phyloP scores from a whole-genome alignment of 2,888 invertebrate species.

The Drosophila prolongata region DNA sequence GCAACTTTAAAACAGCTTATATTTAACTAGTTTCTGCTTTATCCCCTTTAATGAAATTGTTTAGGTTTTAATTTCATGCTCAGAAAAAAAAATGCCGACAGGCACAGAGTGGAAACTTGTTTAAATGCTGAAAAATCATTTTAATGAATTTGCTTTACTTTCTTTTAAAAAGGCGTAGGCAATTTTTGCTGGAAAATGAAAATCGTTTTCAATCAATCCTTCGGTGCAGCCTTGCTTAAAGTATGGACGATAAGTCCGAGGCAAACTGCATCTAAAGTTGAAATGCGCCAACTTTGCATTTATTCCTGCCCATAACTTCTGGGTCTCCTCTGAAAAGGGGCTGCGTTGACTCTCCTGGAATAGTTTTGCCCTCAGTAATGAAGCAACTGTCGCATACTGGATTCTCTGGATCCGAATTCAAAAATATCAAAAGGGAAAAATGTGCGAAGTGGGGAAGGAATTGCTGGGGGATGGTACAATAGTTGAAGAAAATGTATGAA shows the following conservation, averaged over 20 bases:
- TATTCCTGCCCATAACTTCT: conserved; percentile 62
- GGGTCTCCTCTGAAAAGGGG: not conserved
- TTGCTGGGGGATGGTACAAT: not conserved
- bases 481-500: conserved; percentile 57
- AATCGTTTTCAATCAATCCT: not conserved
- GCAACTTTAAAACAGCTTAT: not conserved
- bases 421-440: conserved; percentile 25
- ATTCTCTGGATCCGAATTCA: conserved; percentile 22
- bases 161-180: too few relatives aligned
- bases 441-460: conserved; percentile 2
- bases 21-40: not conserved
- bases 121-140: not conserved
- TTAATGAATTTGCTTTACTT: conserved; percentile 5
- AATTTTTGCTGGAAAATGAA: too few relatives aligned
- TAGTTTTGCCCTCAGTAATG: conserved; percentile 32
- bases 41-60: not conserved
- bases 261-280: conserved; percentile 35
- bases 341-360: conserved; percentile 8
- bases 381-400: conserved; percentile 48
- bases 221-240: not conserved
- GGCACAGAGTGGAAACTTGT: not conserved
- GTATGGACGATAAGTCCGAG: not conserved
- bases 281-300: conserved; percentile 44
- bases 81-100: not conserved
- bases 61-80: not conserved